Base-by-base conservation (phyloP, 1,140 invertebrate genomes). In the Rhyacophila brunnea region DNA sequence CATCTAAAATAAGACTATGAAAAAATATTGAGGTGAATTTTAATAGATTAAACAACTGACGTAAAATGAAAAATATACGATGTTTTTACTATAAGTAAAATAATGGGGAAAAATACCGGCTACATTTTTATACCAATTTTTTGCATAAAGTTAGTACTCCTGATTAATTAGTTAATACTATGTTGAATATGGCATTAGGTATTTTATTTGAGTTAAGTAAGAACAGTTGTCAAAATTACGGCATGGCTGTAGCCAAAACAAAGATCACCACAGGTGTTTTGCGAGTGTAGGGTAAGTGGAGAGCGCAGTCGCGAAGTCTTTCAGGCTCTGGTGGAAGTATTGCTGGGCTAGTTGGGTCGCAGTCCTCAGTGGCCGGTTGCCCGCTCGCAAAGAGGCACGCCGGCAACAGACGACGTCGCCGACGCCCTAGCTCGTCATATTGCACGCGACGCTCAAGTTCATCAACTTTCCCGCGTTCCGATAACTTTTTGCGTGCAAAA, bases 351-450 rank as follows among this genome's bases (percentile, higher is more conserved):
- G 5, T 3, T 23, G 18, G 17, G 9, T 20, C 40, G 13, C 19
- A 20, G 23, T 35, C 6, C 28, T 36, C 60, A 62, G 54, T 62
- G 60, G 60, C 60, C 38, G 50, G 53, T 51, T 49, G 60, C 53
- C 61, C 40, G 49, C 53, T 51, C 49, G 23, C 35, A 47, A 49
- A 53, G 49, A 42, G 49, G 36, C 43, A 58, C 60, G 36, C 53
- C 34, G 49, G 40, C 34, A 32, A 47, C 55, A 34, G 52, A 53
- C 38, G 11, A 52, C 50, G 10, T 45, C 45, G 35, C 11, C 14
- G 35, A 42, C 60, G 54, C 20, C n/a, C n/a, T n/a, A n/a, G n/a
- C n/a, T n/a, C n/a, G n/a, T n/a, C n/a, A n/a, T n/a, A n/a, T n/a
- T n/a, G n/a, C 34, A 19, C 38, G 20, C 46, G 19, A 20, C 54